Evolutionary conservation across 2,113 vertebrate species (phyloP).

Genomic region (Hypomesus transpacificus): DNA sequence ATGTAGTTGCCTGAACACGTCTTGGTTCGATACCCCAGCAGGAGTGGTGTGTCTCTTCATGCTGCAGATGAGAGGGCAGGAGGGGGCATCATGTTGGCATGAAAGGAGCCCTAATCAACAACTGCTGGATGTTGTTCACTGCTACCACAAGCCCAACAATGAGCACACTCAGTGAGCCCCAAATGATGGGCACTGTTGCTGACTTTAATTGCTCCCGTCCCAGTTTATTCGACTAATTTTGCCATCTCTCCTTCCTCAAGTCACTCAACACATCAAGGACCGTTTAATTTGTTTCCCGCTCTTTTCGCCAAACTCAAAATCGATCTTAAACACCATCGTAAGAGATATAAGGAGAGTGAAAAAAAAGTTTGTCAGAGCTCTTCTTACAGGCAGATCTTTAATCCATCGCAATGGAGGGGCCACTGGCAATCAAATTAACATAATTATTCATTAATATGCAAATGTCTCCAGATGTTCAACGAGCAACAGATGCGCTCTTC

Average conservation of each 20-base stretch:
- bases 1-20: too few species aligned
- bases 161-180: too few species aligned
- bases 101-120: too few species aligned
- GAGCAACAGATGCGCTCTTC: constrained; percentile 67
- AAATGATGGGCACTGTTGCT: too few species aligned
- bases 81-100: too few species aligned
- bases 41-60: too few species aligned
- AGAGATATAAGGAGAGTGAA: constrained; percentile 17
- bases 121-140: too few species aligned
- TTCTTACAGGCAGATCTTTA: constrained; percentile 46
- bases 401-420: constrained; percentile 53
- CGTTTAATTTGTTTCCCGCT: neutral
- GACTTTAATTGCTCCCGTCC: neutral
- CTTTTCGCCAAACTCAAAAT: constrained; percentile 10
- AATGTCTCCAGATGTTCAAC: constrained; percentile 71
- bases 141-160: too few species aligned
- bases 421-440: constrained; percentile 66
- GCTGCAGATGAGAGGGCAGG: too few species aligned
- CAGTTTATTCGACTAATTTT: neutral
- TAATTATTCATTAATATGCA: constrained; percentile 79
- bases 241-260: neutral
- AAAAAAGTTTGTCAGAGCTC: constrained; percentile 25
- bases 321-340: neutral
- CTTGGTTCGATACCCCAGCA: too few species aligned
- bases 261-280: neutral